These are phyloP conservation scores for Myotis yumanensis DNA, from an alignment of 2,113 vertebrate genomes.

Conservation along the genomic window DNA sequence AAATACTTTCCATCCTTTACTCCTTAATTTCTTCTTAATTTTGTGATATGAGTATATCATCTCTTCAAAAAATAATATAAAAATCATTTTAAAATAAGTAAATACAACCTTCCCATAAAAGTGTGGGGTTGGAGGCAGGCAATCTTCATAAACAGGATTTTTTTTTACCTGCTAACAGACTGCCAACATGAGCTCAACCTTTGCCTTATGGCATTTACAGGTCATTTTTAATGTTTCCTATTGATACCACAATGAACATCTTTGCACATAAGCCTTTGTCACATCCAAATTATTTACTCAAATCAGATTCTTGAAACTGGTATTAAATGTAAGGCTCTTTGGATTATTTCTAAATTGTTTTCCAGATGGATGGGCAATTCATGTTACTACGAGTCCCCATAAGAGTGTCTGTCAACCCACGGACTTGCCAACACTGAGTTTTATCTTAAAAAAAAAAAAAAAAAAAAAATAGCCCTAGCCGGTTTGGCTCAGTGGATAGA, in stretches of 20 bases:
- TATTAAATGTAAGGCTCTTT: constrained; percentile 5
- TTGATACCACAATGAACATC: neutral
- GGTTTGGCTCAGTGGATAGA: too few species aligned
- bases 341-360: constrained; percentile 2
- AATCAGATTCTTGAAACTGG: neutral
- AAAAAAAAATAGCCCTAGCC: too few species aligned
- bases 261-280: neutral
- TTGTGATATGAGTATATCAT: neutral
- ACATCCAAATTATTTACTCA: constrained; percentile 24
- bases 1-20: neutral
- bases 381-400: neutral
- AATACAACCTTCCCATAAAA: neutral
- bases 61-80: neutral
- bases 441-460: neutral
- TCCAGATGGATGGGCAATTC: neutral
- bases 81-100: neutral
- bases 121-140: neutral
- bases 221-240: neutral
- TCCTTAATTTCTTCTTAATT: neutral
- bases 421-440: neutral
- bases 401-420: neutral
- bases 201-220: neutral
- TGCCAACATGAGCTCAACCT: neutral
- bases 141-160: neutral
- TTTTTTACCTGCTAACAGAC: neutral